Base-by-base conservation (phyloP, 1,140 invertebrate species). In the Apis florea region DNA sequence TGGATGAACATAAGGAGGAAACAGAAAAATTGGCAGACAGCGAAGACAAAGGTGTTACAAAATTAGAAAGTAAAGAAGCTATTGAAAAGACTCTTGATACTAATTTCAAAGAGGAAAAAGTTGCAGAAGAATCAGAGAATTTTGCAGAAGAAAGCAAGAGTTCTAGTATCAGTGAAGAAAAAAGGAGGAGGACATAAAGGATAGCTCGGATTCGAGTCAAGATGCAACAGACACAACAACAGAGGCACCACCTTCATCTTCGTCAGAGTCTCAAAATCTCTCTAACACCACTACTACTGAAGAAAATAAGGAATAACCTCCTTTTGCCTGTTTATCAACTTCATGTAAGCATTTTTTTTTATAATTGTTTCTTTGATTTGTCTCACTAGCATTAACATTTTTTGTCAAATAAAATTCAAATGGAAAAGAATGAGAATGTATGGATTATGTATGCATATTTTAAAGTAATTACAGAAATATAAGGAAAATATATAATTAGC, bases 291-390 rank as follows among this genome's bases (percentile, higher is more conserved):
- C 89, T 77, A 88, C 89, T 76, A 87, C 87, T 31, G 91, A 93
- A 75, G 92, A 94, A 77, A 91, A 93, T 68, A 93, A 94, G 86
- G 93, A 94, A 93, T 94, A 94, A 94, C 92, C 90, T 90, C 80
- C 53, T 79, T 92, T 81, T 73, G 73, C 85, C 87, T 88, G 64
- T 89, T 89, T 87, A 85, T 78, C 68, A 81, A 66, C 80, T 87
- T 84, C 86, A 88, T 84, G 85, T 89, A 78, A 87, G 89, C 85
- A 80, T 75, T 53, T 69, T 61, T 59, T 73, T 68, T 82, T 79
- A 63, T 53, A 74, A 75, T 66, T 56, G 51, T 82, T 75, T 73
- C 49, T 66, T 66, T 76, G 12, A 75, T 67, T 58, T 15, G 73
- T 58, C 31, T 40, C 10, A 21, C 49, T 53, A 47, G n/a, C n/a